Percentiles rank a stretch among this genome's conserved stretches.
Conservation (phyloP, 2,888 invertebrate genomes). For the Calameuta idolon region DNA sequence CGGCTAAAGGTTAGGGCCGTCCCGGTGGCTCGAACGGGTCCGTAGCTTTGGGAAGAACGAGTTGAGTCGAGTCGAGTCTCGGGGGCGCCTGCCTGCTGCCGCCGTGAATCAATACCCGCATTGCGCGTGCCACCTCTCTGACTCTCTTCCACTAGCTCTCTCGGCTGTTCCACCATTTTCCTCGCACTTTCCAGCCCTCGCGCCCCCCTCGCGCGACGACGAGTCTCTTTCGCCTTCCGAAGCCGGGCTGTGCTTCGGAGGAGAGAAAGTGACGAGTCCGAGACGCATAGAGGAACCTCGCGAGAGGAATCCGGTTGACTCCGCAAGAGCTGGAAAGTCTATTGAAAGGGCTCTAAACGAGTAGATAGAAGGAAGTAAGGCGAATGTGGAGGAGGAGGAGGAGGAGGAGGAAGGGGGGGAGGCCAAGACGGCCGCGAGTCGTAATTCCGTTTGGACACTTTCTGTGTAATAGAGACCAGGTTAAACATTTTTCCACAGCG, state of each 20-base stretch:
- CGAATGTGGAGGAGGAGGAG: too few species aligned
- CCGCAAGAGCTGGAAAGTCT: too few species aligned
- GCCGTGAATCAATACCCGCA: constrained; percentile 68
- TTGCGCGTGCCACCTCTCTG: constrained; percentile 67
- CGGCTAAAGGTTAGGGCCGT: not conserved
- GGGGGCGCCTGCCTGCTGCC: constrained; percentile 64
- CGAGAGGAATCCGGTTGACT: not conserved
- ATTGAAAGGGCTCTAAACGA: too few species aligned
- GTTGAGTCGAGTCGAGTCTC: constrained; percentile 62
- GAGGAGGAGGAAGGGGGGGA: too few species aligned
- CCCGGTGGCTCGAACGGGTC: constrained; percentile 16
- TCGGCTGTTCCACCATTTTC: constrained; percentile 60
- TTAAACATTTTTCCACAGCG: not conserved
- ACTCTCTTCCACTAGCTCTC: constrained; percentile 67
- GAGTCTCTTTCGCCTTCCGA: constrained; percentile 32
- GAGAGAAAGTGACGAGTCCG: constrained; percentile 50
- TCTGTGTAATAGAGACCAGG: not conserved
- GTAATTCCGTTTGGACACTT: constrained; percentile 13
- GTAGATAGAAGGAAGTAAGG: too few species aligned
- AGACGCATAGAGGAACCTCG: constrained; percentile 20
- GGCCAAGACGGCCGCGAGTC: not conserved
- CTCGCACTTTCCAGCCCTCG: not conserved
- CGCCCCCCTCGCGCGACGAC: constrained; percentile 62
- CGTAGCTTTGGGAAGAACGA: constrained; percentile 32
- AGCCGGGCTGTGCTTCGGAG: constrained; percentile 22